Conservation (phyloP, 2,888 invertebrate species). For the Phrixothrix hirtus region DNA sequence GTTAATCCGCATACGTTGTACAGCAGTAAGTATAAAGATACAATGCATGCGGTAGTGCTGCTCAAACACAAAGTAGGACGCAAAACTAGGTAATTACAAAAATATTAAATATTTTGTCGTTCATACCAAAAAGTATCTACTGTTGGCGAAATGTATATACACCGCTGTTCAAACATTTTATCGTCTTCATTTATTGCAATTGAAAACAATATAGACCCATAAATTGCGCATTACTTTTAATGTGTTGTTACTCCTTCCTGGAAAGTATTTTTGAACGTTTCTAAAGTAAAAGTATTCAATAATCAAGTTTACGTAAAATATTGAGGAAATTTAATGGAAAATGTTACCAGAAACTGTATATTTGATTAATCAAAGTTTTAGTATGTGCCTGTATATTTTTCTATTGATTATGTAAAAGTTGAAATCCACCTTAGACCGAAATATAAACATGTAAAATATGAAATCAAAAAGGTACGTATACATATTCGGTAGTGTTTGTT, state of each 20-base stretch:
- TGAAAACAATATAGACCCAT: too few relatives aligned
- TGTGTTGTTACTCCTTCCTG: background rate
- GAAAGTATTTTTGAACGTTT: background rate
- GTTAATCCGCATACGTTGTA: too few relatives aligned
- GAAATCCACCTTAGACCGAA: slow-evolving; percentile 53
- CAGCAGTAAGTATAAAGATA: too few relatives aligned
- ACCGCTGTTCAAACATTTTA: too few relatives aligned
- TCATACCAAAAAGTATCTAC: too few relatives aligned
- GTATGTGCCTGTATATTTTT: slow-evolving; percentile 1
- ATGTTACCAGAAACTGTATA: background rate
- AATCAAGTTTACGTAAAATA: background rate
- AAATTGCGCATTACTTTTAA: too few relatives aligned
- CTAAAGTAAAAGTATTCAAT: background rate
- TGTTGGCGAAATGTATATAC: too few relatives aligned
- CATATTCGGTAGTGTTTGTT: slow-evolving; percentile 3
- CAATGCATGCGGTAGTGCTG: too few relatives aligned
- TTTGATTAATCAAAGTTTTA: background rate
- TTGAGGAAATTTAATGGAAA: background rate
- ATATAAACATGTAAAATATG: slow-evolving; percentile 35
- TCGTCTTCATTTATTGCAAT: too few relatives aligned
- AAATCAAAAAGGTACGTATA: slow-evolving; percentile 15
- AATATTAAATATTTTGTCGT: too few relatives aligned
- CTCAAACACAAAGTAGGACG: too few relatives aligned
- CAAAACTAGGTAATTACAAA: too few relatives aligned
- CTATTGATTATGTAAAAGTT: slow-evolving; percentile 44